phyloP scores from a whole-genome alignment of 2,888 invertebrate genomes.

The Rhagonycha lutea region DNA sequence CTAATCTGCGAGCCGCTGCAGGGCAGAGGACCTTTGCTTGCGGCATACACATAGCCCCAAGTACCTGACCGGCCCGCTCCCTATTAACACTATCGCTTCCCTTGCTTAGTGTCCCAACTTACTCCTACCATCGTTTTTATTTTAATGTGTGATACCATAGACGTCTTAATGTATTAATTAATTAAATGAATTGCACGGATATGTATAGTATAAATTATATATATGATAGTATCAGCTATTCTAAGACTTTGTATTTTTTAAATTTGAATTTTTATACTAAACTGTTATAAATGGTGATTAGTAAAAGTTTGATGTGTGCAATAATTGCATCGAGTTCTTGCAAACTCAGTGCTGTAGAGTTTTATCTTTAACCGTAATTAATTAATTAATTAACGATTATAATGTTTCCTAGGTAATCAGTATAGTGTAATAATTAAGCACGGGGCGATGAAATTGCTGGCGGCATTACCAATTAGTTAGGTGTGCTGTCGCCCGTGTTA shows the following conservation, averaged over 20 bases:
- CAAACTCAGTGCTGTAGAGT: slow-evolving; percentile 48
- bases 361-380: slow-evolving; percentile 46
- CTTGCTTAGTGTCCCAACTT: slow-evolving; percentile 47
- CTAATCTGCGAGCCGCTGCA: slow-evolving; percentile 53
- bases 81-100: slow-evolving; percentile 40
- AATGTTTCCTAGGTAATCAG: slow-evolving; percentile 53
- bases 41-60: slow-evolving; percentile 48
- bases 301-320: slow-evolving; percentile 56
- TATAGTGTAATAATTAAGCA: slow-evolving; percentile 45
- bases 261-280: slow-evolving; percentile 60
- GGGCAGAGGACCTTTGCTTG: slow-evolving; percentile 49
- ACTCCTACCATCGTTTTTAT: slow-evolving; percentile 47
- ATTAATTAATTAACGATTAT: slow-evolving; percentile 36
- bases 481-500: slow-evolving; percentile 28
- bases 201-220: slow-evolving; percentile 55
- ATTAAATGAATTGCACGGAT: slow-evolving; percentile 54
- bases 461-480: slow-evolving; percentile 29
- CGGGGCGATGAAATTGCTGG: slow-evolving; percentile 45
- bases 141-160: slow-evolving; percentile 56
- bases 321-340: slow-evolving; percentile 48
- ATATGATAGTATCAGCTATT: slow-evolving; percentile 54
- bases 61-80: slow-evolving; percentile 54
- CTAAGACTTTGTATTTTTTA: slow-evolving; percentile 59
- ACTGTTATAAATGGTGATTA: slow-evolving; percentile 57
- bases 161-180: slow-evolving; percentile 51